Base-by-base conservation (phyloP, 2,888 invertebrate species). In the Ichneumon xanthorius region DNA sequence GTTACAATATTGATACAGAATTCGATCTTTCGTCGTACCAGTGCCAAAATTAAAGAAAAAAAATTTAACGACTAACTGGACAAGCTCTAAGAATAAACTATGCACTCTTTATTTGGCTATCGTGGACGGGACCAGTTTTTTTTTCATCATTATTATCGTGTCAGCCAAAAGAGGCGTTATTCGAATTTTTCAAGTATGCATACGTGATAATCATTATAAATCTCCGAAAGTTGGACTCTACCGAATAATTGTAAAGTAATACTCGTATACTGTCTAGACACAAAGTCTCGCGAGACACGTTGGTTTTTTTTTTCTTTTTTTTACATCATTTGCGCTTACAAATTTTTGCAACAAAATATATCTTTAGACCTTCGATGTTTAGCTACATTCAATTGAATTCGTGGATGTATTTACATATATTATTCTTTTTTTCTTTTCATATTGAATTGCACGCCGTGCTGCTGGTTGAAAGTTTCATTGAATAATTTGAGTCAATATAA, bases 81-180 rank as follows among this genome's bases (percentile, higher is more conserved):
- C 73, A 71, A 77, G 53, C 22, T 75, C 33, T 40, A 84, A 50
- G 45, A 70, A 50, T 63, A 40, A 71, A 71, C 50, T 73, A 61
- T 50, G 67, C 16, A 55, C 67, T 77, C 16, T 55, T 71, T 75
- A 55, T 65, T 79, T 70, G 33, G 58, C 65, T 75, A 81, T 61
- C 65, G 58, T 82, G 85, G 85, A 82, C 85, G 85, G 82, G 85
- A 85, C 79, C 50, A 81, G 78, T 71, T 71, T 26, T 55, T 55
- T 80, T 30, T 68, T 50, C 6, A n/a, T 71, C 30, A 33, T 22
- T 37, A 63, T 81, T 65, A 75, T 70, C 33, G 70, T 70, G 30
- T 79, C 33, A 73, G 75, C 75, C 78, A 53, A 81, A 58, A 73
- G 33, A 78, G 50, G 58, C 67, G 40, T 65, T 37, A 33, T 22